A percentile compares a stretch with the other conserved stretches of the same genome.
Conservation (phyloP, 2,797 vertebrate genomes). For the Scyliorhinus canicula region DNA sequence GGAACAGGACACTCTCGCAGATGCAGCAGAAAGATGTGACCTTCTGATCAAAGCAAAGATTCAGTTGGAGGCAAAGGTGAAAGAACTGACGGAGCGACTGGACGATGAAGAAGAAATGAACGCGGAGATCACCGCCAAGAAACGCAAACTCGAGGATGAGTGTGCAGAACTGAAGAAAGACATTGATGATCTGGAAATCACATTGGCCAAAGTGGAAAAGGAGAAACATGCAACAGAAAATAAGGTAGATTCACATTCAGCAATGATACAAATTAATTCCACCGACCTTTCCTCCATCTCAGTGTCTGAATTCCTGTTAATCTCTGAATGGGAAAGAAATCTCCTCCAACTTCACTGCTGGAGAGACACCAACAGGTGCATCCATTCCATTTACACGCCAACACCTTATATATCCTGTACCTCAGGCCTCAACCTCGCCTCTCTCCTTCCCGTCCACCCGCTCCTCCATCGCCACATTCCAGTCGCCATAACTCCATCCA, state of each 20-base stretch:
- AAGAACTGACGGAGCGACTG: conserved; percentile 76
- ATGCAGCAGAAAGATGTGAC: conserved; percentile 85
- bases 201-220: conserved; percentile 84
- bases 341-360: not conserved
- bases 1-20: conserved; percentile 89
- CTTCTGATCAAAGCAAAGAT: conserved; percentile 88
- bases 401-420: no score
- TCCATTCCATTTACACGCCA: no score
- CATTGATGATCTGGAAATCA: conserved; percentile 86
- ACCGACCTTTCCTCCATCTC: no score
- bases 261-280: not conserved
- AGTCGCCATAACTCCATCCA: no score
- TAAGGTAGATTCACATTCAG: conserved; percentile 59
- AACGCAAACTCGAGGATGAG: conserved; percentile 85
- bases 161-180: conserved; percentile 88
- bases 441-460: no score
- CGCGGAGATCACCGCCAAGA: conserved; percentile 71
- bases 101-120: conserved; percentile 89
- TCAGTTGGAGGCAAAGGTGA: conserved; percentile 81
- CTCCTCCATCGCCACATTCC: not conserved
- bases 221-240: conserved; percentile 89
- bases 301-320: not conserved
- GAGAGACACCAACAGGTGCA: no score
- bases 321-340: not conserved
- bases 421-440: no score